Evolutionary conservation across 2,888 invertebrate genomes (phyloP), one percentile per base, ranked within the genome.

Genomic region (Torymus auratus): DNA sequence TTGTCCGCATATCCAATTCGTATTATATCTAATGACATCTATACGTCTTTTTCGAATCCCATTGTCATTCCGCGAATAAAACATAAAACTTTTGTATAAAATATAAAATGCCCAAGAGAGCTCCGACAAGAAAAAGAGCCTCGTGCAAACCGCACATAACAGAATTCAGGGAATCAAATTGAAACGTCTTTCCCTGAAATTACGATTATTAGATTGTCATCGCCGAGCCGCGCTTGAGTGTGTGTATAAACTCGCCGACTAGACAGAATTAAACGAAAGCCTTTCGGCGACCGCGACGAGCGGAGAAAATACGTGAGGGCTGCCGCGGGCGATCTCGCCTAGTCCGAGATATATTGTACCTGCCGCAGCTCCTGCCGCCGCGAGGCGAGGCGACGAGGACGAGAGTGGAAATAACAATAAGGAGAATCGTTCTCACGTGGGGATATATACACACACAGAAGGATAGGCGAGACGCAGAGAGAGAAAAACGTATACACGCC

Each of bases 391-490:
- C 41, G 68, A 53, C 55, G 67, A 71, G 67, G 73, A 78, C 77
- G 67, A 71, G 78, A 82, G 74, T 71, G 58, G 74, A 77, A 74
- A 78, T 67, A 74, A 80, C 78, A 83, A 82, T 80, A 73, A 80
- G 70, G 68, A 74, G 80, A 80, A 82, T 83, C 69, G 82, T 74
- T 81, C 78, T 82, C 80, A 78, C 80, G 77, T 82, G 74, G 56
- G 65, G 41, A 7, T 41, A 10, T 41, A 7, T 41, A 77, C 58
- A 72, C 55, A 12, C 14, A 52, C 60, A 73, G 64, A 41, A 17
- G 62, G 56, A 56, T 60, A 64, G 62, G 60, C 76, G 80, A 55
- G 67, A 77, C 73, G 83, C 78, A 75, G 64, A 76, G 79, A 53
- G 15, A 50, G 56, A 55, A 53, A 55, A 41, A 41, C 41, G 41